A percentile compares a stretch with the other conserved stretches of the same genome.
Conservation (phyloP, 1,140 invertebrate species). For the Pentalonia nigronervosa region DNA sequence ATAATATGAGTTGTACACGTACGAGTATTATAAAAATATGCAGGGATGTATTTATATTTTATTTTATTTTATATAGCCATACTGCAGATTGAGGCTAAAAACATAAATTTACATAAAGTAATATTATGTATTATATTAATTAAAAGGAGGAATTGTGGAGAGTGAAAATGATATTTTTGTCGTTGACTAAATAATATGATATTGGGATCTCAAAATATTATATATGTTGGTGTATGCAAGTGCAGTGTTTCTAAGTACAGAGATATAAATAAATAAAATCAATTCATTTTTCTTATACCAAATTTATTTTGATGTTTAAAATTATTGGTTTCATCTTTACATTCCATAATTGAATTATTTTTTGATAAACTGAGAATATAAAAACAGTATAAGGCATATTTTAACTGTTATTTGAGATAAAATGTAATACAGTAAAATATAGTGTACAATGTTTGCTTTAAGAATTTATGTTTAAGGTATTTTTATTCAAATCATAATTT, state of each 20-base stretch:
- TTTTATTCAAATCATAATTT: not conserved
- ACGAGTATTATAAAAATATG: not conserved
- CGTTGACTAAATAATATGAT: not conserved
- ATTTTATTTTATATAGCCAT: not conserved
- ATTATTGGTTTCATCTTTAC: not conserved
- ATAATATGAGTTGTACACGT: not conserved
- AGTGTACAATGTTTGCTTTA: not conserved
- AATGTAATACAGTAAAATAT: not conserved
- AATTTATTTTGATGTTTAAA: not conserved
- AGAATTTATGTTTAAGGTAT: not conserved
- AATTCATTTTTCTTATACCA: not conserved
- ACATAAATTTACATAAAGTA: not conserved
- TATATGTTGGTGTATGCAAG: not conserved
- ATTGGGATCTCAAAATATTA: not conserved
- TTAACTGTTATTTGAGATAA: not conserved
- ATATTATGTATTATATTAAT: not conserved
- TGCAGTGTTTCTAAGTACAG: not conserved
- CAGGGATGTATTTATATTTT: not conserved
- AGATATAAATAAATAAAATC: not conserved
- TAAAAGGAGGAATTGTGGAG: not conserved
- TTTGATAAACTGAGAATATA: not conserved
- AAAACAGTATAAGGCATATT: not conserved
- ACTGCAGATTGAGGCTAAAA: not conserved
- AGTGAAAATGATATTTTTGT: not conserved
- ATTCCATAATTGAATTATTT: not conserved